A percentile compares a stretch with the other conserved stretches of the same genome.
phyloP scores from a whole-genome alignment of 2,113 vertebrate genomes.

The Cathartes aura region DNA sequence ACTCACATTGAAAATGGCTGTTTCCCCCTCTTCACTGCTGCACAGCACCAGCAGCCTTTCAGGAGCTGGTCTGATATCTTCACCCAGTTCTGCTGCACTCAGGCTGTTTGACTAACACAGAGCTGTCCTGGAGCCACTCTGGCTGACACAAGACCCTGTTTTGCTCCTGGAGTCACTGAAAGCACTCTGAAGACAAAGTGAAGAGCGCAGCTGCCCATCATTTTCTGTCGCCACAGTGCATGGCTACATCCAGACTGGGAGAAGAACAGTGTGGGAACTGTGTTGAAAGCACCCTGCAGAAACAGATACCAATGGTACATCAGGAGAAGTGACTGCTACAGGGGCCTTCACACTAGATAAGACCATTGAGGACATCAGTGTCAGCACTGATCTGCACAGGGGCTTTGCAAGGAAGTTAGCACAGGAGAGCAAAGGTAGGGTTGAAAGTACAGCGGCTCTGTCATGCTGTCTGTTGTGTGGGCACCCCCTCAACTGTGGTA shows the following conservation, averaged over 20 bases:
- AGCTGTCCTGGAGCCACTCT: not conserved
- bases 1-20: not conserved
- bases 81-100: not conserved
- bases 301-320: not conserved
- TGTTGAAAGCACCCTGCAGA: not conserved
- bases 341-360: not conserved
- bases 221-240: too few species aligned
- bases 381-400: not conserved
- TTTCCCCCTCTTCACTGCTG: not conserved
- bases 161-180: not conserved
- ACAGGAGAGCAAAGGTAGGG: not conserved
- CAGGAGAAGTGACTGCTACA: not conserved
- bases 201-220: not conserved
- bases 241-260: not conserved
- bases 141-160: not conserved
- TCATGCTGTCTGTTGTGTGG: not conserved
- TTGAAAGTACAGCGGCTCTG: not conserved
- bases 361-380: not conserved
- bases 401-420: too few species aligned
- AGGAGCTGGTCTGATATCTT: not conserved
- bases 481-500: not conserved
- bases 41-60: not conserved
- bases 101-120: not conserved
- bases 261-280: not conserved
- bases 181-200: not conserved